These are phyloP conservation scores for Tachina lurida DNA, from an alignment of 2,888 invertebrate genomes.

Conservation along the genomic window DNA sequence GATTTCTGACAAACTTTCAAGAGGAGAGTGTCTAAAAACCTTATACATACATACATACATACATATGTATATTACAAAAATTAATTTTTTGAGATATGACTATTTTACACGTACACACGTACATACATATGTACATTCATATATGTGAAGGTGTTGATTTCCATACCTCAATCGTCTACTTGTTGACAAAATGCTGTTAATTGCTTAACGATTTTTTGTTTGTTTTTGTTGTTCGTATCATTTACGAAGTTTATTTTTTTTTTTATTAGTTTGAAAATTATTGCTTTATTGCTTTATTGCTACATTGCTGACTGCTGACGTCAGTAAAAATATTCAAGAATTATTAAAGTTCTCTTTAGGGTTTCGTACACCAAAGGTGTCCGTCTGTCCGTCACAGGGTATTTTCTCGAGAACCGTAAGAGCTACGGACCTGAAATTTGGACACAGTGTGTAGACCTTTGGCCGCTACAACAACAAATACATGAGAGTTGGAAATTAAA, in stretches of 20 bases:
- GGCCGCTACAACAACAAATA: too few species aligned
- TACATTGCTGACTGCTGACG: constrained; percentile 57
- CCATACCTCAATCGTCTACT: constrained; percentile 46
- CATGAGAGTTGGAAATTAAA: too few species aligned
- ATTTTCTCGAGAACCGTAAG: too few species aligned
- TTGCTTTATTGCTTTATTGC: constrained; percentile 49
- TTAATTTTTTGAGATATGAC: too few species aligned
- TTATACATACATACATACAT: too few species aligned
- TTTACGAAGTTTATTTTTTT: constrained; percentile 18
- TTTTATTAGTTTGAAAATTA: constrained; percentile 30
- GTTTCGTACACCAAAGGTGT: too few species aligned
- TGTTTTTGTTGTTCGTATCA: constrained; percentile 28
- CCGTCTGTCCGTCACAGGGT: too few species aligned
- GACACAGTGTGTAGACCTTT: too few species aligned
- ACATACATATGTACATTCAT: not conserved
- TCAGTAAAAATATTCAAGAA: constrained; percentile 53
- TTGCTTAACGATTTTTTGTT: constrained; percentile 26
- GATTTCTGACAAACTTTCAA: too few species aligned
- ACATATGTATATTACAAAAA: not conserved
- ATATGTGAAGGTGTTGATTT: constrained; percentile 56
- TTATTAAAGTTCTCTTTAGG: constrained; percentile 27
- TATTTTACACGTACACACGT: not conserved
- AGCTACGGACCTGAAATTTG: too few species aligned
- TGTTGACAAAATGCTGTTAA: constrained; percentile 28
- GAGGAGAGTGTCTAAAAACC: too few species aligned